Conservation (phyloP, 2,113 vertebrate genomes). For the Silurus asotus region DNA sequence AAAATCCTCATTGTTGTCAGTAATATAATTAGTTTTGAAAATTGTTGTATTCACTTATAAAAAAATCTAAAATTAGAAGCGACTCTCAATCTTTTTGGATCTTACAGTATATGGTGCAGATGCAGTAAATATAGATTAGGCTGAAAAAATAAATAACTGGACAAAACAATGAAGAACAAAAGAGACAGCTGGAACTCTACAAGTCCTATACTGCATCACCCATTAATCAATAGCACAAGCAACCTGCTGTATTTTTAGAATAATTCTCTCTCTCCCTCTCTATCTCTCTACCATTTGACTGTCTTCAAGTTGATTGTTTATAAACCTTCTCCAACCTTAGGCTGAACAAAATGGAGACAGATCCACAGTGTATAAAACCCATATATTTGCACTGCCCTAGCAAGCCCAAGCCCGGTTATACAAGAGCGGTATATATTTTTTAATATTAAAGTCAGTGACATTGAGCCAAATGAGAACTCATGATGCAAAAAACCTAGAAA, state of each 20-base stretch:
- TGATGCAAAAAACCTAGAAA: background rate
- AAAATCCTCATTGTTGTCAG: background rate
- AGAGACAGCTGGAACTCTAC: conserved; percentile 52
- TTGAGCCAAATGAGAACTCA: background rate
- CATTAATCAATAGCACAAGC: conserved; percentile 63
- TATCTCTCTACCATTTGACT: conserved; percentile 23
- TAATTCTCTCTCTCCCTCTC: conserved; percentile 56
- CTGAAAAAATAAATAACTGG: background rate
- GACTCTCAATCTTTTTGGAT: background rate
- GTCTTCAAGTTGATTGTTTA: conserved; percentile 54
- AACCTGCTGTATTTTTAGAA: conserved; percentile 53
- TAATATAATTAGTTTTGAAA: background rate
- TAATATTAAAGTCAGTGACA: background rate
- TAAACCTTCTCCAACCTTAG: background rate
- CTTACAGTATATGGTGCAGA: background rate
- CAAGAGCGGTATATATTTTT: background rate
- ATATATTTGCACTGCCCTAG: background rate
- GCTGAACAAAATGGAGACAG: background rate
- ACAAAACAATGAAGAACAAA: background rate
- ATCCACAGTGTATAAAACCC: background rate
- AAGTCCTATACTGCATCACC: conserved; percentile 48
- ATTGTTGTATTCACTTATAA: background rate
- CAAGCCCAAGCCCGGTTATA: background rate
- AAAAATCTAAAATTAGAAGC: background rate
- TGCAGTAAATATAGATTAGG: background rate